phyloP scores from a whole-genome alignment of 1,140 invertebrate species.

The Oedothorax gibbosus region DNA sequence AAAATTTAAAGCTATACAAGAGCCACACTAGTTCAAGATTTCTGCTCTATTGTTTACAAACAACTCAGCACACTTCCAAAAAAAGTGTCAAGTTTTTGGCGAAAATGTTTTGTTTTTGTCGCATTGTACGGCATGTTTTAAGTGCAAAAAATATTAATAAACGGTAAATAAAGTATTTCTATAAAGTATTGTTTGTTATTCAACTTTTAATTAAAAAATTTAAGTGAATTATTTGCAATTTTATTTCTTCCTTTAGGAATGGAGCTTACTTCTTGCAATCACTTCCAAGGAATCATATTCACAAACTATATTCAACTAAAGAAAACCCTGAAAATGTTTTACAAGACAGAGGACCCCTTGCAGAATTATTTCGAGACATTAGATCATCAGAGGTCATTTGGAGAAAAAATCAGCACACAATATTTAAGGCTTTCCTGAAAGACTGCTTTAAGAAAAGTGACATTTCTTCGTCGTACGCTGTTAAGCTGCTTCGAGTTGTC shows the following conservation, averaged over 20 bases:
- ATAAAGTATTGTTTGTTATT: not conserved
- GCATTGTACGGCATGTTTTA: not conserved
- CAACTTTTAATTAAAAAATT: not conserved
- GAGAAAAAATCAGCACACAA: not conserved
- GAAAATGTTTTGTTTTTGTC: slow-evolving; percentile 22
- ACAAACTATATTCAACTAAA: not conserved
- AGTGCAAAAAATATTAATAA: not conserved
- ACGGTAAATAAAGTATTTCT: not conserved
- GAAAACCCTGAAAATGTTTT: not conserved
- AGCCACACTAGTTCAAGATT: not conserved
- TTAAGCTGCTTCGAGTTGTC: slow-evolving; percentile 12
- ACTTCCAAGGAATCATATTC: not conserved
- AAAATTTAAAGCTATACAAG: not conserved
- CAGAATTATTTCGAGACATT: not conserved
- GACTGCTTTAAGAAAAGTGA: slow-evolving; percentile 22
- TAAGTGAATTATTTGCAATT: not conserved
- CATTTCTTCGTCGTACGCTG: not conserved
- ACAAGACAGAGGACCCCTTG: not conserved
- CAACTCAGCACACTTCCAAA: not conserved
- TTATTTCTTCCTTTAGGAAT: not conserved
- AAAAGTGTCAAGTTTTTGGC: not conserved
- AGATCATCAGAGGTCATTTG: slow-evolving; percentile 13
- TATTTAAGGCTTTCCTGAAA: not conserved
- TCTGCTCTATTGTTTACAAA: not conserved
- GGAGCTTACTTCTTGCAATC: not conserved